Evolutionary conservation across 2,888 invertebrate species (phyloP), one percentile per base, ranked within the genome.

Genomic region (Drosophila prolongata): DNA sequence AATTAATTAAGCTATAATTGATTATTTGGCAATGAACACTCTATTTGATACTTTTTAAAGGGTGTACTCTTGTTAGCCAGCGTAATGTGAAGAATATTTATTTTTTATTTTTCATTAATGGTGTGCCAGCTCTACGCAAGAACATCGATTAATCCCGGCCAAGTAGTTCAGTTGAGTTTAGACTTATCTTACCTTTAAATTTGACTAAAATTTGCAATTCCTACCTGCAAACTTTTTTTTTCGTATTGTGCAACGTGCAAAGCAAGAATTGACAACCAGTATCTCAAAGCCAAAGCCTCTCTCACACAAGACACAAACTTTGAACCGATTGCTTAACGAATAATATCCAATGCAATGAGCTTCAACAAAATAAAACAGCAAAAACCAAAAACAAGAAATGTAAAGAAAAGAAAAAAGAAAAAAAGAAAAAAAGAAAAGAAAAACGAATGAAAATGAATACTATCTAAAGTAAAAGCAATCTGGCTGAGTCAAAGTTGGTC

Each of bases 401-500:
- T 56, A 58, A 71, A 47, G 55, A 61, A 60, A 55, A 74, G 52
- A 30, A 74, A 30, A 74, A 61, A 69, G 44, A 47, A 42, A 44
- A 27, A 1, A 16, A 47, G 38, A 44, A 27, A 1, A 16, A 16
- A 16, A 16, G 46, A 60, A 38, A 27, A 27, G 55, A 42, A n/a
- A 64, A 42, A 57, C 46, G 47, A 53, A 71, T 19, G 11, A 30
- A 47, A 53, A 71, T 19, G 11, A 30, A 67, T 54, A 64, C 35
- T 67, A 52, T 67, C 68, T 35, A 66, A 70, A 72, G 71, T 72
- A 66, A 77, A 69, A 75, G 83, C 82, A 89, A 91, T 91, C 90
- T 88, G 92, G 91, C 90, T 90, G 92, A 91, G 92, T 92, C 92
- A 92, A 91, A 91, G 90, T 91, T 89, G 91, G 90, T 91, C 91